Base-by-base conservation (phyloP, 2,113 vertebrate genomes). In the Archilochus colubris region DNA sequence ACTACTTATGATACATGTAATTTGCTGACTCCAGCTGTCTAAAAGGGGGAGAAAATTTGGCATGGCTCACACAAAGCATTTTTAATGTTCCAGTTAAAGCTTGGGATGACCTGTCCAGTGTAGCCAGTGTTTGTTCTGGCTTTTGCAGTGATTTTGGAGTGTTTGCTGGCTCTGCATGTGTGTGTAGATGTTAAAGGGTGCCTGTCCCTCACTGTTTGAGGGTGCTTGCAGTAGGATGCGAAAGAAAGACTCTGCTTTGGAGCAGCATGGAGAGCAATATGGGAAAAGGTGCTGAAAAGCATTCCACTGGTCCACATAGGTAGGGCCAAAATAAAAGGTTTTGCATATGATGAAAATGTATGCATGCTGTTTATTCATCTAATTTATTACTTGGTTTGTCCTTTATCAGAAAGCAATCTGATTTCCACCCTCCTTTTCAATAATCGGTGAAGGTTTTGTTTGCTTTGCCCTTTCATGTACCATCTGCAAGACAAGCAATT, bases 61-160 rank as follows among this genome's bases (percentile, higher is more conserved):
- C 82, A 57, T 7, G 46, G 43, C 14, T 74, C 76, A 14, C 51
- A 23, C 17, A 50, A 62, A 88, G 25, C 13, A 11, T 73, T 93
- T 79, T 40, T 76, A 73, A 30, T 58, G 36, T 86, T 90, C 76
- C 61, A 78, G 72, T 88, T 67, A 86, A 83, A 92, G 90, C 67
- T 54, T 62, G 51, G 31, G 67, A 54, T 2, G 4, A 55, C 82
- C 44, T 86, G 40, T 50, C 59, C 62, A 36, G 62, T 55, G 20
- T 14, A 77, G 51, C 44, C 86, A 76, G 22, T 70, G 75, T 59
- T 88, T 93, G 58, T 55, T 31, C 76, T 77, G 82, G 44, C 28
- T 70, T 86, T 82, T 66, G 28, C 64, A 58, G 58, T 2, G 66
- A 36, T 44, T 46, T 82, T 10, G 48, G 33, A 48, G 54, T 46